A percentile compares a stretch with the other conserved stretches of the same genome.
Evolutionary conservation across 2,113 vertebrate genomes (phyloP).

Genomic region (Colossoma macropomum): DNA sequence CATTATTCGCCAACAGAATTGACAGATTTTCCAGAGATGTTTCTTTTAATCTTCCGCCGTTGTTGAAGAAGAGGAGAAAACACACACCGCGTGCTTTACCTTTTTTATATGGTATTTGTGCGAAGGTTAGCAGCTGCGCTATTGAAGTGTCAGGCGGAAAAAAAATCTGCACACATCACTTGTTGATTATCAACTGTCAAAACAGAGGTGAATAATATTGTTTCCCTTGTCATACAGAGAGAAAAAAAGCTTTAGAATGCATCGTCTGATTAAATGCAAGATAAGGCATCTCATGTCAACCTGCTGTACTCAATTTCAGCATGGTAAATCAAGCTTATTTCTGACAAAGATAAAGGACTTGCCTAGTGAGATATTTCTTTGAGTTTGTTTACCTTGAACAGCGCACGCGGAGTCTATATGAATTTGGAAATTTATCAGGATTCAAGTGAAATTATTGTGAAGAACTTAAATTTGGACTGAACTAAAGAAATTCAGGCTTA

Average conservation of each 20-base stretch:
- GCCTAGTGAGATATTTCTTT: not conserved
- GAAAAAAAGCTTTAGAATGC: constrained; percentile 14
- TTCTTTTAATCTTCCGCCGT: constrained; percentile 86
- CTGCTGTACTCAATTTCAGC: not conserved
- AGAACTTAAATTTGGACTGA: not conserved
- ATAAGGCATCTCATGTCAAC: constrained; percentile 7
- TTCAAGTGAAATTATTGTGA: not conserved
- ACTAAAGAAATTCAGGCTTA: not conserved
- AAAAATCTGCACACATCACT: constrained; percentile 71
- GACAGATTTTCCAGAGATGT: constrained; percentile 82
- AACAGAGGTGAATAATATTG: constrained; percentile 59
- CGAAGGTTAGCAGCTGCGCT: constrained; percentile 78
- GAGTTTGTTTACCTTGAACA: not conserved
- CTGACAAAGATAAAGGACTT: constrained; percentile 8
- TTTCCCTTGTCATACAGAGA: constrained; percentile 21
- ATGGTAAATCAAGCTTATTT: not conserved
- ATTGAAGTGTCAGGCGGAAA: constrained; percentile 72
- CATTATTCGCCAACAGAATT: constrained; percentile 82
- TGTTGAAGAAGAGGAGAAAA: constrained; percentile 74
- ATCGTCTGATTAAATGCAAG: constrained; percentile 15
- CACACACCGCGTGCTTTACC: constrained; percentile 75
- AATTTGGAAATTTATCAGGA: not conserved
- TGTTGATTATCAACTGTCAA: constrained; percentile 80
- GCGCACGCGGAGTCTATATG: not conserved
- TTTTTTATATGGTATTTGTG: constrained; percentile 76